Conservation (phyloP, 2,797 vertebrate species). For the Poecilia gillii region DNA sequence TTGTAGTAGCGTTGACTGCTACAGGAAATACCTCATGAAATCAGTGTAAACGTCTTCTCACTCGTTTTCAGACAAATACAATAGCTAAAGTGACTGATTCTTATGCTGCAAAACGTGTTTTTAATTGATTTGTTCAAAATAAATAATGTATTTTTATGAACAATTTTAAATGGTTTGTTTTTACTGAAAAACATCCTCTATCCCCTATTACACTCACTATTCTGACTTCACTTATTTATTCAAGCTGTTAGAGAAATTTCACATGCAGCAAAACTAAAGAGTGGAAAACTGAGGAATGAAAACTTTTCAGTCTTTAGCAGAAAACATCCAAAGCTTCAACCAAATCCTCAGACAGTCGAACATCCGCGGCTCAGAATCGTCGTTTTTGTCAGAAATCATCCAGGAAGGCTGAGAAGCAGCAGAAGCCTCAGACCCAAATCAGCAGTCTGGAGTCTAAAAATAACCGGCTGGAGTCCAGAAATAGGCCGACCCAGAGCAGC, state of each 20-base stretch:
- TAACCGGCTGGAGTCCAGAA: conserved; percentile 57
- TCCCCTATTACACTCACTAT: background rate
- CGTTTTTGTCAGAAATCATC: background rate
- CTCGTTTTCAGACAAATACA: no score
- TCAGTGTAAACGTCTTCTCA: no score
- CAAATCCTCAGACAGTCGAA: background rate
- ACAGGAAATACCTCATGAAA: no score
- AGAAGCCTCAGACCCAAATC: conserved; percentile 36
- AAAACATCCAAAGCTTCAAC: background rate
- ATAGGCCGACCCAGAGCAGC: conserved; percentile 43
- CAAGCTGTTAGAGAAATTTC: background rate
- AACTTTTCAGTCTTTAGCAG: background rate
- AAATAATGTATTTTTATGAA: no score
- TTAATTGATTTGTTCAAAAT: no score
- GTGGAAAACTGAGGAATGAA: background rate
- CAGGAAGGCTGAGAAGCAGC: background rate
- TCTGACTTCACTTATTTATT: background rate
- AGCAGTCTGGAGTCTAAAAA: conserved; percentile 59
- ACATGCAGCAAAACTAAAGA: background rate
- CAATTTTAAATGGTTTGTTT: background rate
- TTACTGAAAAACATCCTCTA: background rate
- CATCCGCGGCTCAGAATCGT: background rate
- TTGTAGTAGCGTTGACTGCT: background rate
- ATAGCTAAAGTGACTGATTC: no score
- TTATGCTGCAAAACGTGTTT: no score